Evolutionary conservation across 2,797 vertebrate genomes (phyloP), one percentile per base, ranked within the genome.

Genomic region (Astyanax mexicanus): DNA sequence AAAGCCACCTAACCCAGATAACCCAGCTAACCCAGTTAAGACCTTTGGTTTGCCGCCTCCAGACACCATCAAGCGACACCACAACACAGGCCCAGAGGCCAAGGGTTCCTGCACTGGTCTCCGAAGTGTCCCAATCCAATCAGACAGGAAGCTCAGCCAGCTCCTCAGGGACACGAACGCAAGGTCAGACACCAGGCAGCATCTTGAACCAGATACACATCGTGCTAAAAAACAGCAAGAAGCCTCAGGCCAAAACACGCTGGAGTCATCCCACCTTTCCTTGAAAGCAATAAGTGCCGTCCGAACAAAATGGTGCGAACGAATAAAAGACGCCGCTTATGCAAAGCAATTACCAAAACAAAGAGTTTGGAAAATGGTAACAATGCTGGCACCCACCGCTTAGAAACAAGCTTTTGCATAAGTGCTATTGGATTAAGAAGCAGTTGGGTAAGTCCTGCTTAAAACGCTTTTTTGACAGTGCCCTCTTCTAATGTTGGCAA

Each of bases 51-150:
- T 25, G 29, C 51, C 17, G 29, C 49, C 61, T 42, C 89, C 83
- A 86, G 88, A 57, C 25, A 57, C 29, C 54, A 57, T 86, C 89
- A 84, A 84, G 19, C 75, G 75, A 87, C 3, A 61, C 76, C 75
- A 81, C 78, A 83, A 86, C 81, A 74, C 80, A 78, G 77, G 73
- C 84, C 77, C 80, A 69, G 25, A 76, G 86, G 83, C 78, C 44
- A 15, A 29, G 32, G 62, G 69, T 81, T 80, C 81, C 78, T 81
- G 82, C 83, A 82, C 2, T 1, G 77, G 74, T 80, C 79, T 87
- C 76, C 84, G 83, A 64, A 82, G 83, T 81, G 72, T 69, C 65
- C 70, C 84, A 84, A 83, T 84, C 77, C 87, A 87, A 90, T 89
- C 84, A 82, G 80, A 82, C 79, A 81, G 85, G 85, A 81, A 79